Base-by-base conservation (phyloP, 2,797 vertebrate genomes). In the Otus scops region DNA sequence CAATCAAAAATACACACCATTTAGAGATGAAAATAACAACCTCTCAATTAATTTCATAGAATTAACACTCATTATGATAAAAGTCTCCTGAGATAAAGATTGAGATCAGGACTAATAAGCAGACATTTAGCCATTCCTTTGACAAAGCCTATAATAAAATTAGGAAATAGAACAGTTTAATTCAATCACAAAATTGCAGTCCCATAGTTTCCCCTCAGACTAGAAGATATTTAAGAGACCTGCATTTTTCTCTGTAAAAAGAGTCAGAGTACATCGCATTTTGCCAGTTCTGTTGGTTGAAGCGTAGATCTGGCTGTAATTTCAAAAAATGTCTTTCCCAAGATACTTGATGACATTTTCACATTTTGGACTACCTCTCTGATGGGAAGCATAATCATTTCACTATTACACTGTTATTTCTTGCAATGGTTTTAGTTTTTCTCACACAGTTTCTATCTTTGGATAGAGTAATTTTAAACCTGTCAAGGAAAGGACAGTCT, bases 31-130 rank as follows among this genome's bases (percentile, higher is more conserved):
- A 97, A 96, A 96, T 92, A 96, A 93, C 92, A 85, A 85, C 71
- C 59, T 93, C 80, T 92, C 94, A 96, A 94, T 96, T 95, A 94
- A 89, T 91, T 93, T 96, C 70, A 86, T 76, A 95, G 84, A 97
- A 96, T 95, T 96, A 95, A 93, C 82, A 93, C 76, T 87, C 89
- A 95, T 96, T 96, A 96, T 85, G 85, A 90, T 81, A 89, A 76
- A 97, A 96, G 77, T 89, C 93, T 87, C 93, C 73, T 77, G 93
- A 96, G 95, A 93, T 45, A 81, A 95, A 92, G 80, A 86, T 59
- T 82, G 67, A 86, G 91, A 95, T 92, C 69, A 82, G 43, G 67
- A 93, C 78, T 95, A 96, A 94, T 88, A 91, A 96, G 54, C 13
- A 96, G 74, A 81, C 50, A 54, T 95, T 95, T 88, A 93, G 50